These are phyloP conservation scores for Dreissena rostriformis DNA, from an alignment of 1,140 invertebrate genomes.

Conservation along the genomic window DNA sequence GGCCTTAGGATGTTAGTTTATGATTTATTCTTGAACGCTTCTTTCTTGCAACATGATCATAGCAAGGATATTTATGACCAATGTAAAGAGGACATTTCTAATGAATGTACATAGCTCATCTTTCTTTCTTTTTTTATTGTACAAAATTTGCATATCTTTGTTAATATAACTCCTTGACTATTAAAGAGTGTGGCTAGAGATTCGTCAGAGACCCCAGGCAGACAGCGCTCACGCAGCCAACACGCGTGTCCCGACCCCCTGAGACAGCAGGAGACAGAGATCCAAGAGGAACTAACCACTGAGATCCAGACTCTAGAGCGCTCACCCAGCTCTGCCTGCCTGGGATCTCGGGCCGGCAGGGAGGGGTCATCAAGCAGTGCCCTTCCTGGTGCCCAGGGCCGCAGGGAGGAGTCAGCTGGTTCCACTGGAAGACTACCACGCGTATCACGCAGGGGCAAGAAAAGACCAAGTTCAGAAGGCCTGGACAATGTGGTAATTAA, in stretches of 20 bases:
- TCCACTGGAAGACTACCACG: neutral
- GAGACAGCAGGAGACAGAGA: neutral
- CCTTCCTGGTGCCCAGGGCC: neutral
- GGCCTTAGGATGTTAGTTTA: too few species aligned
- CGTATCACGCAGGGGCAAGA: constrained; percentile 24
- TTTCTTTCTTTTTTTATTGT: too few species aligned
- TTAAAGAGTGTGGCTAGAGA: too few species aligned
- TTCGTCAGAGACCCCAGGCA: neutral
- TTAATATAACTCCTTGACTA: too few species aligned
- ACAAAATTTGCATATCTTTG: too few species aligned
- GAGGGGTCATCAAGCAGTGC: neutral
- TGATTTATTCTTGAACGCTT: too few species aligned
- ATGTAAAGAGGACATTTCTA: too few species aligned
- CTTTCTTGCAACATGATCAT: too few species aligned
- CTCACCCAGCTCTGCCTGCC: constrained; percentile 2
- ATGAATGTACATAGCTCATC: too few species aligned
- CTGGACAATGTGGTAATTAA: constrained; percentile 14
- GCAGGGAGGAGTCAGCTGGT: neutral
- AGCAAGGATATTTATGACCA: too few species aligned
- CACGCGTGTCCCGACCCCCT: neutral
- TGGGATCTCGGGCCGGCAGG: neutral
- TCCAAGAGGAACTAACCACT: neutral
- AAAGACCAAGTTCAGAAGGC: constrained; percentile 30
- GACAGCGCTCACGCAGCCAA: neutral
- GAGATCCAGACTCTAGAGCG: constrained; percentile 14